Percentiles rank a stretch among this genome's conserved stretches.
phyloP scores from a whole-genome alignment of 2,888 invertebrate genomes.

The Agrotis ipsilon region DNA sequence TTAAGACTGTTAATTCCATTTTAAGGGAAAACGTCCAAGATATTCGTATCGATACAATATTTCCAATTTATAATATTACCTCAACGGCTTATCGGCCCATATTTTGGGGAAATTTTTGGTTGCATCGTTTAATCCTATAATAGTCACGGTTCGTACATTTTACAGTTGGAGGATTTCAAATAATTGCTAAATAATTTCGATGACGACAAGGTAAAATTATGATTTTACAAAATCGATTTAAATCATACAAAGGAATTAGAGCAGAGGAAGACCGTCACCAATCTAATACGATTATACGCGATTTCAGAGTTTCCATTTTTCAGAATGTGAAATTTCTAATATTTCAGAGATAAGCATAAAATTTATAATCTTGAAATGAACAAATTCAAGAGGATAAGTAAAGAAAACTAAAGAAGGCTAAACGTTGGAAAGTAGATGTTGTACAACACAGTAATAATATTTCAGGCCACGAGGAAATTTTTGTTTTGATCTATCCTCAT shows the following conservation, averaged over 20 bases:
- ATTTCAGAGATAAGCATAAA: neutral
- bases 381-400: neutral
- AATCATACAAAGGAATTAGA: constrained; percentile 26
- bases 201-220: constrained; percentile 27
- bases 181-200: constrained; percentile 31
- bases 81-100: constrained; percentile 75
- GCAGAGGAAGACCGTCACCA: constrained; percentile 20
- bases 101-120: constrained; percentile 65
- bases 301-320: constrained; percentile 7
- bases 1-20: constrained; percentile 45
- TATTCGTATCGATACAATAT: constrained; percentile 85
- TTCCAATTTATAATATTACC: constrained; percentile 85
- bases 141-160: constrained; percentile 38
- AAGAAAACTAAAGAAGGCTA: too few species aligned
- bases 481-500: neutral
- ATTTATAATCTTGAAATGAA: neutral
- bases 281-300: constrained; percentile 36
- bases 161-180: constrained; percentile 16
- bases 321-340: neutral
- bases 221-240: constrained; percentile 40
- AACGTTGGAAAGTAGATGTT: too few species aligned
- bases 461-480: constrained; percentile 1
- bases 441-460: neutral
- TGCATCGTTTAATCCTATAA: constrained; percentile 51
- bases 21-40: constrained; percentile 78